Evolutionary conservation across 2,113 vertebrate genomes (phyloP).

Genomic region (Petrocephalus microphthalmus): DNA sequence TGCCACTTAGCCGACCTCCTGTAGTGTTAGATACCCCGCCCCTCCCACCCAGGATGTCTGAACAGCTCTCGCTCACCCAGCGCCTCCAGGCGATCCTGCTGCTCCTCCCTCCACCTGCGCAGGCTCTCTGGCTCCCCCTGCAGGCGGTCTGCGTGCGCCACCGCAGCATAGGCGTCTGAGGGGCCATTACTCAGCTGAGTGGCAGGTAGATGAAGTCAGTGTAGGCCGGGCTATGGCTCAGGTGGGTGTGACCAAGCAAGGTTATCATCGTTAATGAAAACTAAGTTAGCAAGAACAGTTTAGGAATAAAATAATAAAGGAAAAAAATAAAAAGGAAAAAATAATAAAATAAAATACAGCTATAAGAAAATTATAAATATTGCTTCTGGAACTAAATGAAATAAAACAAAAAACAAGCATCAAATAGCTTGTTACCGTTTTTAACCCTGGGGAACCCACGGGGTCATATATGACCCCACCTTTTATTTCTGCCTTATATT

Average conservation of each 20-base stretch:
- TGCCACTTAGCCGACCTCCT: neutral
- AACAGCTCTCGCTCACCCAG: conserved; percentile 65
- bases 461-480: too few species aligned
- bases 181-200: conserved; percentile 83
- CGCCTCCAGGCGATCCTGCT: conserved; percentile 77
- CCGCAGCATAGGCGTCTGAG: conserved; percentile 78
- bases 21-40: neutral
- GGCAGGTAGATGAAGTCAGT: conserved; percentile 14
- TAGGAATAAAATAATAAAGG: neutral
- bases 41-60: neutral
- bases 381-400: neutral
- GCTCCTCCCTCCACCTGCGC: conserved; percentile 94
- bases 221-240: too few species aligned
- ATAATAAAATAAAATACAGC: neutral
- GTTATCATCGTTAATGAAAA: neutral
- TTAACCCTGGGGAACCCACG: too few species aligned
- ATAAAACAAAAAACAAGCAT: neutral
- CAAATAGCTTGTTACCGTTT: neutral
- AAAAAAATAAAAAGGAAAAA: too few species aligned
- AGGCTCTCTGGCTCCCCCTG: conserved; percentile 92
- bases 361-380: neutral
- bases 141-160: conserved; percentile 81
- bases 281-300: neutral
- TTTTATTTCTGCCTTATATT: too few species aligned
- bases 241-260: too few species aligned